Evolutionary conservation across 2,888 invertebrate species (phyloP).

Genomic region (Villa cingulata): DNA sequence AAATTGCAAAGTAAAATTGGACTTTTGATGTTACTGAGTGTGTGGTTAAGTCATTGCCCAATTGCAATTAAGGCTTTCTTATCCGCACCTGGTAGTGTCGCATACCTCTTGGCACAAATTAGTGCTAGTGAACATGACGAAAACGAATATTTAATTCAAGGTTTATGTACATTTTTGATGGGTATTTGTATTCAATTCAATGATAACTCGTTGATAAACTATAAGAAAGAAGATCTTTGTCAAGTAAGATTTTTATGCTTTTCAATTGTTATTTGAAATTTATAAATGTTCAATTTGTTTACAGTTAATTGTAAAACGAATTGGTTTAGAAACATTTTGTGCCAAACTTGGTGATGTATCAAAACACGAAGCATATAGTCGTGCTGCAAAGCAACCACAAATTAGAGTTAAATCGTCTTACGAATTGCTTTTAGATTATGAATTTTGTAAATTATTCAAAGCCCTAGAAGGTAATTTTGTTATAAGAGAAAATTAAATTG

Average conservation of each 20-base stretch:
- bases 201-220: constrained; percentile 62
- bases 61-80: constrained; percentile 73
- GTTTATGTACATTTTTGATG: constrained; percentile 81
- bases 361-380: constrained; percentile 80
- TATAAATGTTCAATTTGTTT: background rate
- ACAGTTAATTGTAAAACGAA: constrained; percentile 66
- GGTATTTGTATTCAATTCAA: constrained; percentile 86
- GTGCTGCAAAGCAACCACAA: constrained; percentile 88
- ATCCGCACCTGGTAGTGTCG: constrained; percentile 62
- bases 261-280: background rate
- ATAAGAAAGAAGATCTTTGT: constrained; percentile 62
- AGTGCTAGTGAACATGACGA: constrained; percentile 80
- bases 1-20: constrained; percentile 68
- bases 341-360: constrained; percentile 76
- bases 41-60: constrained; percentile 78
- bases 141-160: constrained; percentile 75
- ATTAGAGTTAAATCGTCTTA: constrained; percentile 56
- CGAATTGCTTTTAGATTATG: constrained; percentile 83
- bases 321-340: constrained; percentile 78
- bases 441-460: constrained; percentile 88
- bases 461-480: constrained; percentile 48
- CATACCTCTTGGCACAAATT: constrained; percentile 70
- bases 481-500: background rate
- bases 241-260: constrained; percentile 24
- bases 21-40: constrained; percentile 75